Percentiles rank a stretch among this genome's conserved stretches.
These are phyloP conservation scores for Drosophila sp. DNA, from an alignment of 1,140 invertebrate genomes.

Conservation along the genomic window DNA sequence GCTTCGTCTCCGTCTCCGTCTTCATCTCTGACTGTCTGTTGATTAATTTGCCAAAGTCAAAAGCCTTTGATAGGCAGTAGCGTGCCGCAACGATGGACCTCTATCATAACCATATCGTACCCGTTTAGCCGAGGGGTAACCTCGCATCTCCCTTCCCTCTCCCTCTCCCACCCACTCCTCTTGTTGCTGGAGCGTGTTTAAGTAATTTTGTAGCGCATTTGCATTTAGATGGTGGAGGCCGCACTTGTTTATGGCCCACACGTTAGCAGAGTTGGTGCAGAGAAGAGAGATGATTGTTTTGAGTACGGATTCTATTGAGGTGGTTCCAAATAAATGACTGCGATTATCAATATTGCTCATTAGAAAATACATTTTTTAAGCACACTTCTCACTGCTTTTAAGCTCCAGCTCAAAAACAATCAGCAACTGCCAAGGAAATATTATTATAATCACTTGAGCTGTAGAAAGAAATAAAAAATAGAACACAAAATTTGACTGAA, in stretches of 20 bases:
- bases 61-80: constrained; percentile 78
- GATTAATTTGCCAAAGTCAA: constrained; percentile 81
- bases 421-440: too few species aligned
- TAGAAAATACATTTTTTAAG: neutral
- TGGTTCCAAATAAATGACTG: constrained; percentile 7
- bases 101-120: constrained; percentile 46
- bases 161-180: too few species aligned
- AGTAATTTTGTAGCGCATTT: constrained; percentile 73
- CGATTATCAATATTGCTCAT: constrained; percentile 16
- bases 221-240: constrained; percentile 72
- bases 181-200: constrained; percentile 43
- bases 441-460: too few species aligned
- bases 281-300: constrained; percentile 17
- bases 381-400: neutral
- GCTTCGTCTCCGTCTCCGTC: neutral
- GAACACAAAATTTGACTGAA: too few species aligned
- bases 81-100: constrained; percentile 72
- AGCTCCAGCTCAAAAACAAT: neutral
- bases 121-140: constrained; percentile 26
- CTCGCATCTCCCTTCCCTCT: neutral
- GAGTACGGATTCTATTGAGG: constrained; percentile 1
- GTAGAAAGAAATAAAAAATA: too few species aligned
- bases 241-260: constrained; percentile 71
- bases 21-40: constrained; percentile 38
- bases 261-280: constrained; percentile 33